Evolutionary conservation across 2,888 invertebrate species (phyloP), one percentile per base, ranked within the genome.

Genomic region (Xestia c-nigrum): DNA sequence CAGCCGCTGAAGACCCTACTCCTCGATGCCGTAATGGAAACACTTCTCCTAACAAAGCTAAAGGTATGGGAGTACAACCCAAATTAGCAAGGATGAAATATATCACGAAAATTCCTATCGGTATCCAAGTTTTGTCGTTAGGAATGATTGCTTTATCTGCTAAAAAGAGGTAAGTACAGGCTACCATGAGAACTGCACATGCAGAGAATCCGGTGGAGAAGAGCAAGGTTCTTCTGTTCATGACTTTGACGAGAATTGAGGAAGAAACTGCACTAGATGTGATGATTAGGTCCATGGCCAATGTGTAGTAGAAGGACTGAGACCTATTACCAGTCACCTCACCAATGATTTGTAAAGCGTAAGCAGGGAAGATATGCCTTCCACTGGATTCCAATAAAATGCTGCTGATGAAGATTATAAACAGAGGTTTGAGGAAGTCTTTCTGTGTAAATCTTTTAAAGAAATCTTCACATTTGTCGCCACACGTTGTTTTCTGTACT

Each of bases 11-110:
- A 16, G 92, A 88, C 0, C 94, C 95, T 2, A 90, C 89, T 12
- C 92, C 92, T 85, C 93, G 92, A 72, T 95, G 93, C 1, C 88
- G 91, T 61, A 95, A 88, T 0, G 95, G 95, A 59, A 93, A 93
- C 9, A 95, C 76, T 84, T 95, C 95, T 0, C 95, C 95, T 46
- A 94, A 77, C 21, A 95, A 88, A 4, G 92, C 92, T 24, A 94
- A 77, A 2, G 95, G 93, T 72, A 95, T 94, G 0, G 94, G 91
- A 10, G 94, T 92, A 72, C 94, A 93, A 3, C 95, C 95, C 38
- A 95, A 90, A 81, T 95, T 95, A 0, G 89, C 89, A 31, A 94
- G 76, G 31, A 94, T 86, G 65, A 94, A 94, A 78, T 92, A 95
- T 0, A 90, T 43, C 1, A 90, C 87, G 40, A 94, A 93, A 19